Evolutionary conservation across 2,797 vertebrate genomes (phyloP).

Genomic region (Lepilemur ruficaudatus): DNA sequence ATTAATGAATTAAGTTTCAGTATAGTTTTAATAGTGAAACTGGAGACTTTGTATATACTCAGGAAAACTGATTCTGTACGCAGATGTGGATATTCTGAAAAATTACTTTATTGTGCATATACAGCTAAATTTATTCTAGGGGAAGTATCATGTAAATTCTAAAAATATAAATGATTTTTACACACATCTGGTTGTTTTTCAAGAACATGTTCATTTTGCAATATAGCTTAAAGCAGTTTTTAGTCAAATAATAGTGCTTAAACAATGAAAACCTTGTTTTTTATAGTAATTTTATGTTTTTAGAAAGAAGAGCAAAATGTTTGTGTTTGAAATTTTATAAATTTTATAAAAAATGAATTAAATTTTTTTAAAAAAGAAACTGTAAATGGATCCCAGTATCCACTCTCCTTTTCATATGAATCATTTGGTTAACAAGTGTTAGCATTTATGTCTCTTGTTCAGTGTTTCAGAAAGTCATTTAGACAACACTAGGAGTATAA

Average conservation of each 20-base stretch:
- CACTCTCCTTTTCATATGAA: background rate
- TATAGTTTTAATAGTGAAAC: background rate
- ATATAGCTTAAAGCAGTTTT: background rate
- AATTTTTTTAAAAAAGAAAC: background rate
- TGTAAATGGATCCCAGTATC: background rate
- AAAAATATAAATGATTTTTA: background rate
- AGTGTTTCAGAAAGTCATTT: background rate
- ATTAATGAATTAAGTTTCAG: conserved; percentile 47
- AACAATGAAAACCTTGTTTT: background rate
- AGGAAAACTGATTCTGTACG: background rate
- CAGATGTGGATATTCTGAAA: background rate
- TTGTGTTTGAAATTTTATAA: background rate
- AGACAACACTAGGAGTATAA: background rate
- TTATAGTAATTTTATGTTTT: background rate
- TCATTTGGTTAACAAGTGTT: background rate
- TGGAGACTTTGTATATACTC: background rate
- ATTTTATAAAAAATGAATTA: background rate
- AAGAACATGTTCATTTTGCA: background rate
- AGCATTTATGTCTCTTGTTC: background rate
- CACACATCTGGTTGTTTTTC: background rate
- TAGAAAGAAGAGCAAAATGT: background rate
- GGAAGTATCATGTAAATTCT: background rate
- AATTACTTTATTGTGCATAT: background rate
- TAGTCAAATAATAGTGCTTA: background rate
- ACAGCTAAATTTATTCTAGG: conserved; percentile 1